Percentiles rank a stretch among this genome's conserved stretches.
These are phyloP conservation scores for Argya squamiceps DNA, from an alignment of 2,797 vertebrate genomes.

Conservation along the genomic window DNA sequence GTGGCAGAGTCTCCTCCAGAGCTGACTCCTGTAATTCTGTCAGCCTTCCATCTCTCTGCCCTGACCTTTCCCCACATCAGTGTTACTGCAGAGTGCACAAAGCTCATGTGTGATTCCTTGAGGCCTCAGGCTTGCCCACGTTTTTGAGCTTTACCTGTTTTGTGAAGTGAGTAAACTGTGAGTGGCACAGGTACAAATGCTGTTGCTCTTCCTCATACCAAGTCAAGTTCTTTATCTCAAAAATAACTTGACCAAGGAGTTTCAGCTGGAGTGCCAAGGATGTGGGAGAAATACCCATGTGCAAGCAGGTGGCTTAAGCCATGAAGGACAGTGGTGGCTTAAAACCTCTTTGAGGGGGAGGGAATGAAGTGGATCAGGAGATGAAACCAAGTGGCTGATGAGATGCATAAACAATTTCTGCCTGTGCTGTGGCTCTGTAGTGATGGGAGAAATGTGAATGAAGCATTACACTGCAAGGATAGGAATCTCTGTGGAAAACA, in stretches of 20 bases:
- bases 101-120: neutral
- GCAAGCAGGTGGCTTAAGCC: neutral
- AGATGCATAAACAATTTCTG: neutral
- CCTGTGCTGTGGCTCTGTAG: neutral
- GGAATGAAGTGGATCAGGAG: neutral
- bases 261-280: neutral
- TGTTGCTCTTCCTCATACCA: neutral
- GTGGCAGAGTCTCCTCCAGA: neutral
- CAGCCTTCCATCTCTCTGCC: neutral
- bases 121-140: neutral
- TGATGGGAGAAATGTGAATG: neutral
- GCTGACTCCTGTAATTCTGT: neutral
- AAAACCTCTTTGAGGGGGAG: neutral
- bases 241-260: neutral
- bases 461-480: neutral
- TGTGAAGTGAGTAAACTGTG: neutral
- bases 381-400: neutral
- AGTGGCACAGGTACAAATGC: accelerated
- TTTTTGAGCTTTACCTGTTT: neutral
- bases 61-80: neutral
- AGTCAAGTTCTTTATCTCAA: neutral
- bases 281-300: neutral
- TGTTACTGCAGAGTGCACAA: neutral
- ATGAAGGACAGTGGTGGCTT: neutral
- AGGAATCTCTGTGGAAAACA: neutral